Evolutionary conservation across 2,797 vertebrate genomes (phyloP).

Genomic region (Ptychobarbus kaznakovi): DNA sequence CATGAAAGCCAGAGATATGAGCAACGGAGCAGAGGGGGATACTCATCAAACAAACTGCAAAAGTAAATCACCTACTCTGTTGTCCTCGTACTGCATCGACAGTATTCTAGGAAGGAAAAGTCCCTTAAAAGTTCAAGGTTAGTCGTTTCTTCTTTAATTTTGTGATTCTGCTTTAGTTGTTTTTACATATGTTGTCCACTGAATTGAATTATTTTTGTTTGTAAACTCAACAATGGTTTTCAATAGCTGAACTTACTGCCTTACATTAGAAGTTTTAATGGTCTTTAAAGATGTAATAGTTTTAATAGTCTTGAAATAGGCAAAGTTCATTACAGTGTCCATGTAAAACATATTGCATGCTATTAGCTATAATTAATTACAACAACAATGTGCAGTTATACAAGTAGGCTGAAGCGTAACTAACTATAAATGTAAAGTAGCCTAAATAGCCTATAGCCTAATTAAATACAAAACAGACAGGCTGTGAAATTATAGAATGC

Average conservation of each 20-base stretch:
- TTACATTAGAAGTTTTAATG: not conserved
- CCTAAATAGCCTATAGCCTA: not conserved
- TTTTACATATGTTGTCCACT: not conserved
- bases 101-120: slow-evolving; percentile 85
- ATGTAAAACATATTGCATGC: not conserved
- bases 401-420: not conserved
- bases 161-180: not conserved
- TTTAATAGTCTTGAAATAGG: not conserved
- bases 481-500: too few relatives aligned
- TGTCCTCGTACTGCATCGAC: slow-evolving; percentile 89
- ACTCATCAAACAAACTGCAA: slow-evolving; percentile 80
- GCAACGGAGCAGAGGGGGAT: slow-evolving; percentile 79
- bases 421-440: not conserved
- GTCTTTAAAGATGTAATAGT: too few relatives aligned
- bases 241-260: not conserved
- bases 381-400: not conserved
- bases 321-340: not conserved
- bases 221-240: not conserved
- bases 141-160: slow-evolving; percentile 12
- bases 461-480: not conserved
- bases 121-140: slow-evolving; percentile 79
- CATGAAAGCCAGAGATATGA: slow-evolving; percentile 72
- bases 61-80: slow-evolving; percentile 83
- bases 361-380: not conserved
- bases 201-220: not conserved